These are phyloP conservation scores for Hirudinaria manillensis DNA, from an alignment of 2,888 invertebrate genomes.

Conservation along the genomic window DNA sequence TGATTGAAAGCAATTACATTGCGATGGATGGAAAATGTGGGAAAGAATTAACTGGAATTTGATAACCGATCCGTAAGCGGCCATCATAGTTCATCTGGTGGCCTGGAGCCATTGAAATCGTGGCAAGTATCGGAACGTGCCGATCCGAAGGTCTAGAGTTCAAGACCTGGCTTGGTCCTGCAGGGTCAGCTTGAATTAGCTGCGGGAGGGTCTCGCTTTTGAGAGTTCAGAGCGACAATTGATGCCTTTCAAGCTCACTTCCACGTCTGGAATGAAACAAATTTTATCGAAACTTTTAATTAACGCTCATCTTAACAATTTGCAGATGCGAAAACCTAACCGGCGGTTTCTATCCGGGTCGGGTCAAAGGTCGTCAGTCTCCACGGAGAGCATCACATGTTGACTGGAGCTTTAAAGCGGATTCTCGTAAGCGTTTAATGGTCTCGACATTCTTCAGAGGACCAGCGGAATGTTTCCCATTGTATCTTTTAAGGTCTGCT, in stretches of 20 bases:
- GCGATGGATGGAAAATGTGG: no score
- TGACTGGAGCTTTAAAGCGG: neutral
- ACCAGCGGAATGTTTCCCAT: neutral
- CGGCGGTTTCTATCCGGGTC: neutral
- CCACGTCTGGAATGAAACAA: neutral
- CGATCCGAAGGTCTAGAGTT: neutral
- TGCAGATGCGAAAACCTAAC: neutral
- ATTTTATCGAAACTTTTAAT: slow-evolving; percentile 2
- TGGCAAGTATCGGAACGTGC: neutral
- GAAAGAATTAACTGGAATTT: no score
- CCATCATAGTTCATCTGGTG: neutral
- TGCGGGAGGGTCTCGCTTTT: neutral
- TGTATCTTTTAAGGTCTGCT: slow-evolving; percentile 7
- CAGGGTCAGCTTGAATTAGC: neutral
- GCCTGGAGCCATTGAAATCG: neutral
- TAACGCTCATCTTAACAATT: slow-evolving; percentile 5
- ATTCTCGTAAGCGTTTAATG: neutral
- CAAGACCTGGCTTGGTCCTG: slow-evolving; percentile 1
- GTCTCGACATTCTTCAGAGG: neutral
- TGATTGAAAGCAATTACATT: no score
- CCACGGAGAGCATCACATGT: neutral
- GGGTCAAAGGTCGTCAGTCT: slow-evolving; percentile 8
- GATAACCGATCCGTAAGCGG: no score
- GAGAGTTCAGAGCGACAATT: no score
- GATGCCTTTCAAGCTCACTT: neutral